phyloP scores from a whole-genome alignment of 2,113 vertebrate species.

The Malurus elegans region DNA sequence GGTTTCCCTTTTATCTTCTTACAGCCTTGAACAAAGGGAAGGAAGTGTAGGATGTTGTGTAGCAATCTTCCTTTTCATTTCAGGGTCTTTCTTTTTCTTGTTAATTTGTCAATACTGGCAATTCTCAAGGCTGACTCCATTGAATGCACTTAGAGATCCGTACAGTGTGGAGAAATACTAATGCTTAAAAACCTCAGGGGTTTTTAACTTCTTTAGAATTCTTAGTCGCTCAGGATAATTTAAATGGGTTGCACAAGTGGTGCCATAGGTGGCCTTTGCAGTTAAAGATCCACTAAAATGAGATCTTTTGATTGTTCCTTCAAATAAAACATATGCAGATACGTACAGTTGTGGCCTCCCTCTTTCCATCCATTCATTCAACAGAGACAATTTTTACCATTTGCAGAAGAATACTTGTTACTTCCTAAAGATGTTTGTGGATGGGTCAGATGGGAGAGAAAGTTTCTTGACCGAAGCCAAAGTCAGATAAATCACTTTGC shows the following conservation, averaged over 20 bases:
- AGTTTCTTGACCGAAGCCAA: background rate
- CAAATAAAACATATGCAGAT: background rate
- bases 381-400: background rate
- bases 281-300: background rate
- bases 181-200: background rate
- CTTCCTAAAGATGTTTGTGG: background rate
- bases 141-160: background rate
- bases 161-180: background rate
- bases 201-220: background rate
- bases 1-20: conserved; percentile 23
- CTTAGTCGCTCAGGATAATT: background rate
- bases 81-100: background rate
- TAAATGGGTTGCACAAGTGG: background rate
- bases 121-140: background rate
- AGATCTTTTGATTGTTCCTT: background rate
- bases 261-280: background rate
- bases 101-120: conserved; percentile 3
- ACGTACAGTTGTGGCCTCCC: rapidly evolving
- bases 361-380: background rate
- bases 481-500: background rate
- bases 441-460: background rate
- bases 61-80: conserved; percentile 1
- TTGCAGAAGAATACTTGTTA: background rate
- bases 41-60: background rate
- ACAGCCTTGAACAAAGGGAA: background rate